phyloP scores from a whole-genome alignment of 1,140 invertebrate genomes.

The Drosophila bifasciata region DNA sequence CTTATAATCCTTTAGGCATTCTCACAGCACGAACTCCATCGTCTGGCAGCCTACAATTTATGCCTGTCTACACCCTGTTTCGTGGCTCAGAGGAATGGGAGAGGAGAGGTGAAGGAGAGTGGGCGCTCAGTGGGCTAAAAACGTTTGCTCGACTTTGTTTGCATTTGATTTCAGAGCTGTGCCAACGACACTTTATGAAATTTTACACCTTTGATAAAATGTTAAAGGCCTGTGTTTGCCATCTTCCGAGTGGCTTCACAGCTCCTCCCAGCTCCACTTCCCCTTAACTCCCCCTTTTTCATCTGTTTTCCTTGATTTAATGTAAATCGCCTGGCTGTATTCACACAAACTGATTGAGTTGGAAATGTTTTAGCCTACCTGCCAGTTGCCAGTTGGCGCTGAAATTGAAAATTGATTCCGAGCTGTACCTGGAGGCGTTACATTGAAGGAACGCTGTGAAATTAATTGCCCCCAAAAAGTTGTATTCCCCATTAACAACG shows the following conservation, averaged over 20 bases:
- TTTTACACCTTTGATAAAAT: slow-evolving; percentile 79
- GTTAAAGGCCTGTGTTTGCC: slow-evolving; percentile 74
- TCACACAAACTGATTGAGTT: slow-evolving; percentile 63
- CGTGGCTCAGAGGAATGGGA: too few species aligned
- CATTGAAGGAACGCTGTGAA: slow-evolving; percentile 35
- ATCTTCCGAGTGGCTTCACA: slow-evolving; percentile 46
- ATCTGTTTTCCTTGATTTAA: slow-evolving; percentile 51
- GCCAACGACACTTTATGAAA: slow-evolving; percentile 72
- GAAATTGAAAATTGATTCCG: slow-evolving; percentile 61
- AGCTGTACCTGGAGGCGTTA: slow-evolving; percentile 34
- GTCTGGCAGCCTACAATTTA: slow-evolving; percentile 54
- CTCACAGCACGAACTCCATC: slow-evolving; percentile 59
- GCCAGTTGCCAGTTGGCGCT: not conserved
- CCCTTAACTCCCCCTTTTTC: not conserved
- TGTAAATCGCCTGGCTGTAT: slow-evolving; percentile 26
- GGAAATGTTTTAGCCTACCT: slow-evolving; percentile 36
- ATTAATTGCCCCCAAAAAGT: slow-evolving; percentile 70
- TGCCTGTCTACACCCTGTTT: slow-evolving; percentile 51
- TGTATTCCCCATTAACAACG: slow-evolving; percentile 54
- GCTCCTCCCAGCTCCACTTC: too few species aligned
- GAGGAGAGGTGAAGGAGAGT: too few species aligned
- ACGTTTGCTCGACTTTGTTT: slow-evolving; percentile 55
- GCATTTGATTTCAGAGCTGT: slow-evolving; percentile 69
- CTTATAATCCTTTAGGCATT: slow-evolving; percentile 68
- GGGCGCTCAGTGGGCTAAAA: slow-evolving; percentile 28